Evolutionary conservation across 2,888 invertebrate genomes (phyloP), one percentile per base, ranked within the genome.

Genomic region (Molanna angustata): DNA sequence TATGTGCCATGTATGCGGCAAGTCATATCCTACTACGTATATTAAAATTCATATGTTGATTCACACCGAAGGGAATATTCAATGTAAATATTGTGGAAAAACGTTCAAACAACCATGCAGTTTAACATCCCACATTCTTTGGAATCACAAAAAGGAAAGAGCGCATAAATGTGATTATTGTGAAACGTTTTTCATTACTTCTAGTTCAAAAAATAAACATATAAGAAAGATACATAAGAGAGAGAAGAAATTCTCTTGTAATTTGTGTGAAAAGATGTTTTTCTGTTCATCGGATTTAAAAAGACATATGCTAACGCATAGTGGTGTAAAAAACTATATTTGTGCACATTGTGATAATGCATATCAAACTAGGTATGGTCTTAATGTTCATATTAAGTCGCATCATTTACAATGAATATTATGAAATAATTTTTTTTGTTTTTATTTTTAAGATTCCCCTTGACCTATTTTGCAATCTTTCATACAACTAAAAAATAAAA

Each of bases 161-260:
- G 72, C 74, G 41, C 70, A 76, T 49, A 74, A 73, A 60, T 77
- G 77, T 63, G 73, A 76, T 62, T 69, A 72, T 0, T 77, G 77
- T 47, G 72, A 74, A 54, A 73, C 74, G 16, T 73, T 73, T 16
- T 77, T 77, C 52, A 73, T 76, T 57, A 71, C 76, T 0, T 71
- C 76, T 0, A 75, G 76, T 61, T 69, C 76, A 0, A 66, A 69
- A 18, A 74, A 74, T 55, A 69, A 74, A 2, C 77, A 77, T 58
- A 69, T 76, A 53, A 63, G 76, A 2, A 75, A 76, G 60, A 70
- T 73, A 61, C 76, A 76, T 62, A 65, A 74, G 32, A 75, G 74
- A 61, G 77, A 77, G 49, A 76, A 73, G 58, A 77, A 76, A 56
- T 73, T 75, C 64, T 64, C 67, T 0, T 77, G 77, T 60, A 74